phyloP scores from a whole-genome alignment of 2,888 invertebrate genomes.

The Agrotis exclamationis region DNA sequence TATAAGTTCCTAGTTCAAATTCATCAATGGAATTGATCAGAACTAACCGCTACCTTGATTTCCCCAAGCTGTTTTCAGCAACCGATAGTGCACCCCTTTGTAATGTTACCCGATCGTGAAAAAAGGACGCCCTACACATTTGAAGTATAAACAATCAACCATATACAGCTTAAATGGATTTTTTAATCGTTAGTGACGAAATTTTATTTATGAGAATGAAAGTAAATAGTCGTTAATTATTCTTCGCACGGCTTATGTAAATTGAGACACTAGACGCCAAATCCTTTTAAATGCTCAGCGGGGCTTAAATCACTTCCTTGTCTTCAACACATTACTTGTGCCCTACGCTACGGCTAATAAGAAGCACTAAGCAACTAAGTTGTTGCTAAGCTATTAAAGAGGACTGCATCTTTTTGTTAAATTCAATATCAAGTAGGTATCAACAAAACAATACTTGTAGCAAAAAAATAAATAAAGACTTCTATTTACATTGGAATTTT shows the following conservation, averaged over 20 bases:
- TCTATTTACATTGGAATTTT: not conserved
- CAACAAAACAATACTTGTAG: not conserved
- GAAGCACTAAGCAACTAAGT: slow-evolving; percentile 22
- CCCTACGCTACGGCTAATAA: slow-evolving; percentile 15
- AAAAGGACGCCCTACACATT: not conserved
- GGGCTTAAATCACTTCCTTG: slow-evolving; percentile 66
- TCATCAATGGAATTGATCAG: not conserved
- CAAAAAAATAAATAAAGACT: not conserved
- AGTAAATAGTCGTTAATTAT: slow-evolving; percentile 38
- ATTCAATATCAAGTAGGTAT: slow-evolving; percentile 3
- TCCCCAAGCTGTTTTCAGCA: not conserved
- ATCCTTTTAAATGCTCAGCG: slow-evolving; percentile 62
- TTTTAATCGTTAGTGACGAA: not conserved
- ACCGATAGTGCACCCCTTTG: not conserved
- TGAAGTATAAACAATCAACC: not conserved
- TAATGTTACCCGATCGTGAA: not conserved
- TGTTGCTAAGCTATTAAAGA: slow-evolving; percentile 18
- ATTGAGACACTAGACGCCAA: slow-evolving; percentile 47
- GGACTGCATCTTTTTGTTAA: slow-evolving; percentile 13
- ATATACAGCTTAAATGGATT: too few relatives aligned
- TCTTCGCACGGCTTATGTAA: slow-evolving; percentile 44
- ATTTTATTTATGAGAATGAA: slow-evolving; percentile 20
- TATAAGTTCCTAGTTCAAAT: not conserved
- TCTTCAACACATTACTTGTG: slow-evolving; percentile 47
- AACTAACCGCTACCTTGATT: not conserved